Base-by-base conservation (phyloP, 2,797 vertebrate species). In the Tapera naevia region DNA sequence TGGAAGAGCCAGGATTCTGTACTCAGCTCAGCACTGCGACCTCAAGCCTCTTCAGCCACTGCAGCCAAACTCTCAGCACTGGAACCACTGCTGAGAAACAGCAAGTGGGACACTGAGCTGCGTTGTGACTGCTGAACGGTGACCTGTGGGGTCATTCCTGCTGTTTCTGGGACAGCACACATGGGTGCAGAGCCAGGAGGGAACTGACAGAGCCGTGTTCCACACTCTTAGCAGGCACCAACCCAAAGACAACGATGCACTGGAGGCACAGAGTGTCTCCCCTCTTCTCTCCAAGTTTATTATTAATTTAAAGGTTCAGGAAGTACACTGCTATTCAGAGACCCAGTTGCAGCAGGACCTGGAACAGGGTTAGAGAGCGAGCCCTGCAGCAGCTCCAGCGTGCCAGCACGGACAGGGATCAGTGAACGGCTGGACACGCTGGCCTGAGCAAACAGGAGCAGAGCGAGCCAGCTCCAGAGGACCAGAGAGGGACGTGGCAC, bases 231-330 rank as follows among this genome's bases (percentile, higher is more conserved):
- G 72, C 78, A 71, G 89, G 76, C 92, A 71, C 33, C 69, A 32
- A 13, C 74, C 71, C 83, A 35, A 41, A 18, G 2, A 45, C 46
- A 50, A 37, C 1, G 9, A 80, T 5, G 19, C 50, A 35, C 56
- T 2, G 3, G 50, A 72, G 39, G 53, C 6, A 2, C 54, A 53
- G 57, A 45, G 16, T 11, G 12, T 67, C 51, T 82, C 28, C 74
- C 3, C 2, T 24, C 48, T 69, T 67, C 33, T 62, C 80, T 61
- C 83, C 37, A 7, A 4, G 13, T 95, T 95, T 95, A 96, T 95
- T 95, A 45, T 32, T 18, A 22, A 22, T 93, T 74, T 37, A 39
- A 64, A 80, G 3, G 11, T 64, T 74, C 3, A 5, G 35, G 4
- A 86, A 78, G 35, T n/a, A 80, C 65, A 27, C 17, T 30, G 70